These are phyloP conservation scores for Rynchops niger DNA, from an alignment of 2,113 vertebrate species.

Conservation along the genomic window DNA sequence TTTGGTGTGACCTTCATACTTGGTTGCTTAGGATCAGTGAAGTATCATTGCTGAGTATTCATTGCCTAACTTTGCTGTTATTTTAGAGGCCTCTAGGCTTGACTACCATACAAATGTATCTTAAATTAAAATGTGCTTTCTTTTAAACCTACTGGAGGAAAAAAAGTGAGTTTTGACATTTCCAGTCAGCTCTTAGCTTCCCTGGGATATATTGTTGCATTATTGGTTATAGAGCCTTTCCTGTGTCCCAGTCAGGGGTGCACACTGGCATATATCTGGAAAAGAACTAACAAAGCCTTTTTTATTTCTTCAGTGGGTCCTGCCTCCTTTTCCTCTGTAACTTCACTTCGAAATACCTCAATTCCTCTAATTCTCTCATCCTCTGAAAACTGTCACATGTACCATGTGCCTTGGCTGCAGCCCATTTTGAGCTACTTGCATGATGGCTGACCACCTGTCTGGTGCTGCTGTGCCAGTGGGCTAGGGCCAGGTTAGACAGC, in stretches of 20 bases:
- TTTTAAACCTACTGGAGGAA: not conserved
- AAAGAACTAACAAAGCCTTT: not conserved
- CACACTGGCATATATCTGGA: not conserved
- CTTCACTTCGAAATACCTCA: not conserved
- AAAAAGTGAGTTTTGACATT: not conserved
- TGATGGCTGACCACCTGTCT: rapidly evolving
- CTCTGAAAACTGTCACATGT: not conserved
- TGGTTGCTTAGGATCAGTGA: not conserved
- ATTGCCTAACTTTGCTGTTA: not conserved
- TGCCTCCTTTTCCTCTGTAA: not conserved
- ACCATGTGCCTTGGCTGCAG: not conserved
- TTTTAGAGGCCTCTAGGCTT: not conserved
- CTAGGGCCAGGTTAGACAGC: not conserved
- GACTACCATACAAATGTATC: not conserved
- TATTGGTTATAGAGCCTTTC: not conserved
- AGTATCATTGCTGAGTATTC: not conserved
- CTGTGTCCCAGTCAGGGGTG: not conserved
- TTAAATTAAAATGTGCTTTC: not conserved
- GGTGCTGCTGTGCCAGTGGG: not conserved
- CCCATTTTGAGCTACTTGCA: not conserved
- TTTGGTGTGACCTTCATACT: not conserved
- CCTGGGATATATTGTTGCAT: not conserved
- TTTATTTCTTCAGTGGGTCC: not conserved
- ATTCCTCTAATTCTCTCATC: not conserved
- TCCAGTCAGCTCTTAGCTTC: not conserved